Conservation (phyloP, 1,140 invertebrate genomes). For the Ceratitis capitata region DNA sequence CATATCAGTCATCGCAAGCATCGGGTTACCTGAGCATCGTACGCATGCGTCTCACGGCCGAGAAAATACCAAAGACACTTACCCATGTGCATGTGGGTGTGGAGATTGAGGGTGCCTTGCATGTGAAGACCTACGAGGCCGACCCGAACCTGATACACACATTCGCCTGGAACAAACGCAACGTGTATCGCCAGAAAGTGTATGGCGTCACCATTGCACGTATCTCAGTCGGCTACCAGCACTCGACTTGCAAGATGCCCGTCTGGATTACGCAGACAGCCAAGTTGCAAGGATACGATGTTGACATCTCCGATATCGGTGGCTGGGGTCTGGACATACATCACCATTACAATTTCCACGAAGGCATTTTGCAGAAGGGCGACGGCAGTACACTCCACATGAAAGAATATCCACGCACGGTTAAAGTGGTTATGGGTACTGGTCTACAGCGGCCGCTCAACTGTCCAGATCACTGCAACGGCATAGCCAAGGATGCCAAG, state of each 20-base stretch:
- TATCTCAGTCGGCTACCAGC: slow-evolving; percentile 94
- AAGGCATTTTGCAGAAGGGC: slow-evolving; percentile 96
- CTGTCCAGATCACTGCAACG: slow-evolving; percentile 84
- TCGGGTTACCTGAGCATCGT: slow-evolving; percentile 92
- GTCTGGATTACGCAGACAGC: slow-evolving; percentile 96
- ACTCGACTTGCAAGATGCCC: slow-evolving; percentile 83
- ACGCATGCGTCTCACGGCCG: slow-evolving; percentile 88
- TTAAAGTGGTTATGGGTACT: slow-evolving; percentile 93
- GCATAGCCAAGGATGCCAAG: slow-evolving; percentile 84
- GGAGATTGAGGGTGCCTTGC: slow-evolving; percentile 90
- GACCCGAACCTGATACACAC: slow-evolving; percentile 94
- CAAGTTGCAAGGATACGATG: slow-evolving; percentile 94
- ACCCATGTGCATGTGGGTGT: slow-evolving; percentile 89
- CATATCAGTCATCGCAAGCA: slow-evolving; percentile 92
- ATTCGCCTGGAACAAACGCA: slow-evolving; percentile 96
- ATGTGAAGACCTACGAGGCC: slow-evolving; percentile 93
- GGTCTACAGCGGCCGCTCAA: slow-evolving; percentile 83
- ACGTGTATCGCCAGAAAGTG: slow-evolving; percentile 96
- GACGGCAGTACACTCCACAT: slow-evolving; percentile 93
- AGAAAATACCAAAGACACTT: slow-evolving; percentile 80
- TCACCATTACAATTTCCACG: slow-evolving; percentile 98
- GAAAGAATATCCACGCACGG: slow-evolving; percentile 89
- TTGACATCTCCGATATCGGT: slow-evolving; percentile 95
- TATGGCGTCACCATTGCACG: slow-evolving; percentile 88
- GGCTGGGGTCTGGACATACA: slow-evolving; percentile 98